Percentiles rank a stretch among this genome's conserved stretches.
Evolutionary conservation across 2,113 vertebrate species (phyloP).

Genomic region (Asarcornis scutulata): DNA sequence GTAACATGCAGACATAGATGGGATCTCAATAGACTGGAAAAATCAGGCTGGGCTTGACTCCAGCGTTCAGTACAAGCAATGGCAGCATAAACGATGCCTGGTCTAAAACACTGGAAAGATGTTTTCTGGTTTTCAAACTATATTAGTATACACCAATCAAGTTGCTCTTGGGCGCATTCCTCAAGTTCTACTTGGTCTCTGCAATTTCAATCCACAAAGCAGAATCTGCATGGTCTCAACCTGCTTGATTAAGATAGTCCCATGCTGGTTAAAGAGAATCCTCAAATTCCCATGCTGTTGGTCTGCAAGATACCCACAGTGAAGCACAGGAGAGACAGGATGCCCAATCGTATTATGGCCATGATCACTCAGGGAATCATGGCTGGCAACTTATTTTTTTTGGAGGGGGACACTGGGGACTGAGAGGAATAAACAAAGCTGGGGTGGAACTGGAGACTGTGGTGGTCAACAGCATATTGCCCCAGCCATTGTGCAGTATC

Average conservation of each 20-base stretch:
- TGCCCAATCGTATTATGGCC: not conserved
- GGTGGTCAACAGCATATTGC: not conserved
- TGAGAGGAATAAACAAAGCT: not conserved
- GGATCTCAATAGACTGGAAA: not conserved
- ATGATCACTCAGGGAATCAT: not conserved
- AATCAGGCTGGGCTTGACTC: not conserved
- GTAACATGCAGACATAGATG: not conserved
- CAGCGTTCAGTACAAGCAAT: not conserved
- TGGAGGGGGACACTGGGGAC: no score
- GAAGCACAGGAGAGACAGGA: not conserved
- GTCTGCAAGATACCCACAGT: not conserved
- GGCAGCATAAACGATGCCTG: not conserved
- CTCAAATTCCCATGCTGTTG: not conserved
- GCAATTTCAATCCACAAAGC: not conserved
- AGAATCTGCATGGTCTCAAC: not conserved
- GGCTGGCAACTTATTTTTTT: not conserved
- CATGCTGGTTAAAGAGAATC: not conserved
- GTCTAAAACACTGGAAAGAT: not conserved
- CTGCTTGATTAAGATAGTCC: not conserved
- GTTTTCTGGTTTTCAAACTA: not conserved
- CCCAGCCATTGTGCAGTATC: not conserved
- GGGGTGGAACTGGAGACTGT: not conserved
- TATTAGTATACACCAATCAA: not conserved
- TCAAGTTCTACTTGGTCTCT: not conserved
- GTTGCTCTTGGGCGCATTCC: not conserved